Evolutionary conservation across 2,888 invertebrate genomes (phyloP), one percentile per base, ranked within the genome.

Genomic region (Torymus texanus): DNA sequence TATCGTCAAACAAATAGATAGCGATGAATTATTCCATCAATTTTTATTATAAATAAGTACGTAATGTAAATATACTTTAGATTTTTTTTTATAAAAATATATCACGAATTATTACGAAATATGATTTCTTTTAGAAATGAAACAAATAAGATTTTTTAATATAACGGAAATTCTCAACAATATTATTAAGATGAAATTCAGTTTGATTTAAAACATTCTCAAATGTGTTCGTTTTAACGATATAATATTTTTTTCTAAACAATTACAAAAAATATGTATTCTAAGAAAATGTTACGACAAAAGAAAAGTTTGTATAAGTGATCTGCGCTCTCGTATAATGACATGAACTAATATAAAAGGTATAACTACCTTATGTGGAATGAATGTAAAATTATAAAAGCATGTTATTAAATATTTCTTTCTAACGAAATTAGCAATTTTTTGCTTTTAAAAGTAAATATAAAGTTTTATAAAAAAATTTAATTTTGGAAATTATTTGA

Each of bases 51-150:
- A 63, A 63, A 51, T 59, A 71, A 63, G 55, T 63, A 73, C 63
- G 73, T 75, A 75, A 75, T 73, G 73, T 75, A 75, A 75, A 75
- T 75, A 75, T 65, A 75, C n/a, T 59, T 76, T 56, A 50, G 21
- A 56, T 76, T 63, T 21, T 75, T 24, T 55, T 68, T 55, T 14
- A 67, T 67, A 67, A 67, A 61, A 29, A 63, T 63, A 73, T 65
- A 63, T 56, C 18, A 63, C 14, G 55, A 50, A 65, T 21, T 2
- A 63, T 65, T 65, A 65, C 10, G 18, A 53, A n/a, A 29, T 29
- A 29, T 29, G 29, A 29, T 29, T 29, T 29, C 2, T 5, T 29
- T 29, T 5, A 29, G 29, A 29, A 5, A 29, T 29, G 29, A 29
- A 5, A 29, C 5, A 5, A 29, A 29, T 29, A 29, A 29, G 0